Percentiles rank a stretch among this genome's conserved stretches.
Conservation (phyloP, 2,888 invertebrate genomes). For the Morpho deidamia region DNA sequence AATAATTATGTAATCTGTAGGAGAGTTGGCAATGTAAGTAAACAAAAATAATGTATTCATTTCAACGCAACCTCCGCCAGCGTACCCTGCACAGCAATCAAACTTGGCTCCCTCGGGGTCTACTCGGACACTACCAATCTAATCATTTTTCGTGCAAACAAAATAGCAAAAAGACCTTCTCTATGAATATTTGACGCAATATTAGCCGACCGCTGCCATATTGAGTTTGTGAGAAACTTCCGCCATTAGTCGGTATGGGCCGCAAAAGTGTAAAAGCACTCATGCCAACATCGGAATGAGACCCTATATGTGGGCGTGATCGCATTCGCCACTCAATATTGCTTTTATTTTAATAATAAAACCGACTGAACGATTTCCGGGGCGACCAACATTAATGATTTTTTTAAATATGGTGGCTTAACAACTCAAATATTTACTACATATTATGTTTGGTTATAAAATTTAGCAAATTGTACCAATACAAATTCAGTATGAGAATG, state of each 20-base stretch:
- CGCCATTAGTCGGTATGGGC: slow-evolving; percentile 44
- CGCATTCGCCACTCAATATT: slow-evolving; percentile 8
- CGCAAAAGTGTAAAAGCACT: slow-evolving; percentile 37
- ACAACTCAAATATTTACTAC: too few species aligned
- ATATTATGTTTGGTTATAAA: too few species aligned
- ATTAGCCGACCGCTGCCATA: slow-evolving; percentile 60
- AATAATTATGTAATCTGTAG: slow-evolving; percentile 10
- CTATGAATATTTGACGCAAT: slow-evolving; percentile 68
- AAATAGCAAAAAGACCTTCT: slow-evolving; percentile 54
- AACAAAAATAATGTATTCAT: slow-evolving; percentile 59
- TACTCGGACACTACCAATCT: slow-evolving; percentile 55
- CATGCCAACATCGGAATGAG: slow-evolving; percentile 11
- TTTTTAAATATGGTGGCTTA: too few species aligned
- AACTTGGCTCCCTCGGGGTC: slow-evolving; percentile 63
- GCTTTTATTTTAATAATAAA: slow-evolving; percentile 16
- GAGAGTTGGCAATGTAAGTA: slow-evolving; percentile 26
- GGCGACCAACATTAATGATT: neutral
- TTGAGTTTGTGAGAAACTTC: slow-evolving; percentile 59
- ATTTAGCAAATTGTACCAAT: too few species aligned
- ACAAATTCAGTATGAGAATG: too few species aligned
- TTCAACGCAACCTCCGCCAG: slow-evolving; percentile 59
- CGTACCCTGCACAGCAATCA: slow-evolving; percentile 64
- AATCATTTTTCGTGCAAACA: slow-evolving; percentile 69
- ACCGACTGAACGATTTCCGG: neutral
- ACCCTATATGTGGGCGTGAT: slow-evolving; percentile 10